Evolutionary conservation across 2,797 vertebrate genomes (phyloP).

Genomic region (Sibirionetta formosa): DNA sequence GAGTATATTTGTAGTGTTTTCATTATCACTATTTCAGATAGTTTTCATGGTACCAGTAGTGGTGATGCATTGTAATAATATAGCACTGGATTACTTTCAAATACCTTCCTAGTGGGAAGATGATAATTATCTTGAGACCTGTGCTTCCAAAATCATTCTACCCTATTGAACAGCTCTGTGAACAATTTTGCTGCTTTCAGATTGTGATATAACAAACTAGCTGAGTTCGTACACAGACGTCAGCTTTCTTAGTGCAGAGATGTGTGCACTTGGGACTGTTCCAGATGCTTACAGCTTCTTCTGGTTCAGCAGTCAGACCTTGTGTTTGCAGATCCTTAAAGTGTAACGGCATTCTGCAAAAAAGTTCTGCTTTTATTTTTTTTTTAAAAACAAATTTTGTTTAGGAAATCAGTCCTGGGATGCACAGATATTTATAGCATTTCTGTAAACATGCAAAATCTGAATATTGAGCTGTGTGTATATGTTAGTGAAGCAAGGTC

Average conservation of each 20-base stretch:
- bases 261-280: background rate
- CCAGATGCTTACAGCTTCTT: background rate
- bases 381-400: background rate
- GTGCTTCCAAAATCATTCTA: background rate
- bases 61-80: background rate
- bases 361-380: background rate
- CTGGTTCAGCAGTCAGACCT: background rate
- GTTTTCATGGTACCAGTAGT: background rate
- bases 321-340: background rate
- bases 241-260: background rate
- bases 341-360: background rate
- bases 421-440: fast-evolving
- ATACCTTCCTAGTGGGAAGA: background rate
- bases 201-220: background rate
- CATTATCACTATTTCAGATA: background rate
- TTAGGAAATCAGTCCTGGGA: background rate
- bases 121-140: background rate
- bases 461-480: background rate
- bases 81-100: background rate
- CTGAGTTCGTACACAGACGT: no score
- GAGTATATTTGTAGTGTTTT: background rate
- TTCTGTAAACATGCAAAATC: background rate
- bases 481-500: background rate
- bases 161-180: background rate
- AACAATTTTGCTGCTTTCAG: background rate